A percentile compares a stretch with the other conserved stretches of the same genome.
Evolutionary conservation across 2,888 invertebrate species (phyloP).

Genomic region (Prenolepis imparis): DNA sequence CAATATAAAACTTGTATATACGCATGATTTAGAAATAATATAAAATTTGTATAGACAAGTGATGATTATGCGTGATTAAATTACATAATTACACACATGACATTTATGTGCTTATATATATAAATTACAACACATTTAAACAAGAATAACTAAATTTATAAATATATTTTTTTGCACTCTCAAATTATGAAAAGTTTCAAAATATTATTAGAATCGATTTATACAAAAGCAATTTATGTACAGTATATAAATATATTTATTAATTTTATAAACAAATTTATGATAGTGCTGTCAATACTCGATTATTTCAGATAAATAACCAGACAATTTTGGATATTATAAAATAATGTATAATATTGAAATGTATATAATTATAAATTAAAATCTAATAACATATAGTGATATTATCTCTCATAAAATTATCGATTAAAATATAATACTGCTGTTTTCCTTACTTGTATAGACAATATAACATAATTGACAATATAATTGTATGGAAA

Average conservation of each 20-base stretch:
- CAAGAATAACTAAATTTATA: constrained; percentile 13
- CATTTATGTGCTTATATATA: constrained; percentile 16
- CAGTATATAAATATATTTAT: constrained; percentile 10
- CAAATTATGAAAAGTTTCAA: not conserved
- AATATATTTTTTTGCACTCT: not conserved
- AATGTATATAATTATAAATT: not conserved
- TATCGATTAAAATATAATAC: not conserved
- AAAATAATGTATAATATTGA: constrained; percentile 13
- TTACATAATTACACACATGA: constrained; percentile 8
- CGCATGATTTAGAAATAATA: constrained; percentile 4
- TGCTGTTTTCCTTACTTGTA: not conserved
- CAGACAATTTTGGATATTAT: not conserved
- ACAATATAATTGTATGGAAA: not conserved
- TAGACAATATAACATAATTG: no score
- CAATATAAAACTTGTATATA: constrained; percentile 20
- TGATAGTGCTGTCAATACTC: constrained; percentile 29
- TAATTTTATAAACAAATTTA: constrained; percentile 15
- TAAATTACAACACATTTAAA: constrained; percentile 18
- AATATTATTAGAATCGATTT: not conserved
- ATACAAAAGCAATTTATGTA: constrained; percentile 8
- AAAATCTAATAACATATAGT: not conserved
- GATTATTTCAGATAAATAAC: not conserved
- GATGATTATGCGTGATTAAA: constrained; percentile 4
- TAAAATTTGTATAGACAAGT: constrained; percentile 9
- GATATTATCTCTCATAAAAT: not conserved